Evolutionary conservation across 2,113 vertebrate genomes (phyloP).

Genomic region (Oostethus manadensis): DNA sequence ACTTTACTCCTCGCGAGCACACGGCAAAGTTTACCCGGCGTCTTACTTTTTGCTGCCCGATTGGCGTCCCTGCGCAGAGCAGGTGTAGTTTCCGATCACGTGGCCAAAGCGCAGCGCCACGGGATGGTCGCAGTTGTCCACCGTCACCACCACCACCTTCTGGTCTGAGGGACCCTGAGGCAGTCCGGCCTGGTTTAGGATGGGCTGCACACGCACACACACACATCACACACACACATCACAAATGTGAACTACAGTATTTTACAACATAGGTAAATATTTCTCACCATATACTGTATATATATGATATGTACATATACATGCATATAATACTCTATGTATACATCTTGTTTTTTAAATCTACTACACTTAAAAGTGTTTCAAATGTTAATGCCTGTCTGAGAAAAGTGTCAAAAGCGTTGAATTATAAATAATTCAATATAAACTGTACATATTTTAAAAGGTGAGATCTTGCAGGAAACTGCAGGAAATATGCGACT

Average conservation of each 20-base stretch:
- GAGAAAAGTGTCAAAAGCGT: too few relatives aligned
- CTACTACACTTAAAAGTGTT: too few relatives aligned
- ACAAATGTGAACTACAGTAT: too few relatives aligned
- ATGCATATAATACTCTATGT: too few relatives aligned
- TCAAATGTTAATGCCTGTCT: too few relatives aligned
- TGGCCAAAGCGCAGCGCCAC: conserved; percentile 84
- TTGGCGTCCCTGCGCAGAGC: conserved; percentile 87
- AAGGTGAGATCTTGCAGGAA: neutral
- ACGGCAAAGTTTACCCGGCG: neutral
- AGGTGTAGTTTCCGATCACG: conserved; percentile 86
- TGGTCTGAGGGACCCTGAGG: conserved; percentile 90
- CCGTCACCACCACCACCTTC: conserved; percentile 85
- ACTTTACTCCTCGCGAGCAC: conserved; percentile 32
- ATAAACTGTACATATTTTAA: too few relatives aligned
- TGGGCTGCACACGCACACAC: conserved; percentile 69
- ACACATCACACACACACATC: conserved; percentile 13
- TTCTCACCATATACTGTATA: too few relatives aligned
- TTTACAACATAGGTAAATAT: too few relatives aligned
- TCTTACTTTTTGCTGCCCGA: conserved; percentile 91
- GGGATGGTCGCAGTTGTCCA: conserved; percentile 86
- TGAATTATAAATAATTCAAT: too few relatives aligned
- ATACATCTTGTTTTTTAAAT: too few relatives aligned
- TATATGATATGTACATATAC: too few relatives aligned
- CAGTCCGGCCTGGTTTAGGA: conserved; percentile 81
- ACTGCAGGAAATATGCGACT: neutral